Evolutionary conservation across 1,140 invertebrate genomes (phyloP).

Genomic region (Nylanderia fulva): DNA sequence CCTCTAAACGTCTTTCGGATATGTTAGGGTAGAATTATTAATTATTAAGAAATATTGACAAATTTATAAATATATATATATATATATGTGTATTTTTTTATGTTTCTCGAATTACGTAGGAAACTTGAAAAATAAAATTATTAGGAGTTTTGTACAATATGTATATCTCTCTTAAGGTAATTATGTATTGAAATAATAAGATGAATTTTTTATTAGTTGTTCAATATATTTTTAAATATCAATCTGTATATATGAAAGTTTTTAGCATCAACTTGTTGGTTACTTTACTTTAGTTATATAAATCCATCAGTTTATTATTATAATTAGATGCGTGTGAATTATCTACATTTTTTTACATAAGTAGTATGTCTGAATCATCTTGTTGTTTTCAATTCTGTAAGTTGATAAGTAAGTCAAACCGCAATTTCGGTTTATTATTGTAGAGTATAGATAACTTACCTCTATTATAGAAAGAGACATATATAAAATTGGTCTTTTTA

Average conservation of each 20-base stretch:
- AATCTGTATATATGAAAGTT: not conserved
- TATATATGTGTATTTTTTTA: too few species aligned
- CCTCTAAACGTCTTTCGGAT: too few species aligned
- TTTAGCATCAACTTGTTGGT: not conserved
- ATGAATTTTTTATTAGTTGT: not conserved
- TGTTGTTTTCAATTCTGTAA: slow-evolving; percentile 1
- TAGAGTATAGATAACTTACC: not conserved
- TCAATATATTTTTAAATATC: not conserved
- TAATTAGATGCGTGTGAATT: not conserved
- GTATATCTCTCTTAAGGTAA: too few species aligned
- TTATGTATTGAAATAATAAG: not conserved
- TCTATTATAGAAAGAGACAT: not conserved
- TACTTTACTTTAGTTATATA: not conserved
- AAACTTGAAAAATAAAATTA: too few species aligned
- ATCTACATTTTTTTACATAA: not conserved
- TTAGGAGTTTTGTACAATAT: too few species aligned
- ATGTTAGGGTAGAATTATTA: too few species aligned
- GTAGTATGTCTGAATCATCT: not conserved
- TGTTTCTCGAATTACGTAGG: not conserved
- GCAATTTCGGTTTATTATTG: not conserved
- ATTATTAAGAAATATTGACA: too few species aligned
- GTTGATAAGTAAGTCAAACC: not conserved
- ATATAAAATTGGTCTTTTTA: not conserved
- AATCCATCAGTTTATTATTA: not conserved
- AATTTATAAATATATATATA: too few species aligned